phyloP scores from a whole-genome alignment of 1,140 invertebrate species.

The Lucilia cuprina region DNA sequence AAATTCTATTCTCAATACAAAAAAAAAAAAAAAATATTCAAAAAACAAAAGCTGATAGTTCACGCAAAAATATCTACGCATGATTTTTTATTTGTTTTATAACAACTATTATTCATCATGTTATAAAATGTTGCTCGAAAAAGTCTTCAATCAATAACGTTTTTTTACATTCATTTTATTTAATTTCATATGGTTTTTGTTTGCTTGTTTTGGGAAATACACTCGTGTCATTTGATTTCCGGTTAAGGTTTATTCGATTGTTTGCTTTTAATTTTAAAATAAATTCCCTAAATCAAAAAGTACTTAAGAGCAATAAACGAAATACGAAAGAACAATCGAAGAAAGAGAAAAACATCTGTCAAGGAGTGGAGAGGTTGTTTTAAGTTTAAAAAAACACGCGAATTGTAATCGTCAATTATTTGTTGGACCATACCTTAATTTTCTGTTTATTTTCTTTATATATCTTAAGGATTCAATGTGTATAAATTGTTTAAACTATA shows the following conservation, averaged over 20 bases:
- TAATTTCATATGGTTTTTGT: not conserved
- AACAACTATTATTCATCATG: not conserved
- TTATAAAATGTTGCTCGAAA: not conserved
- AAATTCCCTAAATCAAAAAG: not conserved
- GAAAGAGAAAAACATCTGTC: slow-evolving; percentile 17
- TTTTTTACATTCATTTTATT: not conserved
- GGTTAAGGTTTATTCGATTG: slow-evolving; percentile 4
- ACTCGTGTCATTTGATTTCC: slow-evolving; percentile 40
- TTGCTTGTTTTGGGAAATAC: slow-evolving; percentile 16
- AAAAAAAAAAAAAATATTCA: not conserved
- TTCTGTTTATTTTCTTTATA: not conserved
- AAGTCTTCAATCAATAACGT: not conserved
- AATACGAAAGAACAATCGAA: not conserved
- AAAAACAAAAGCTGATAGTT: slow-evolving; percentile 34
- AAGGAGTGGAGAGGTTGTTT: not conserved
- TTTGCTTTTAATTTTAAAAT: not conserved
- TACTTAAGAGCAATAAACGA: not conserved
- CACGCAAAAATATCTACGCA: slow-evolving; percentile 19
- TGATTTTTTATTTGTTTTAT: slow-evolving; percentile 5
- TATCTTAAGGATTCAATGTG: not conserved
- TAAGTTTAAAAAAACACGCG: not conserved
- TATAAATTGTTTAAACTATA: not conserved
- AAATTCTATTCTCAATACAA: not conserved
- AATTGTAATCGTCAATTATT: not conserved
- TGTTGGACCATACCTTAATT: not conserved